Evolutionary conservation across 2,113 vertebrate genomes (phyloP), one percentile per base, ranked within the genome.

Genomic region (Thryonomys swinderianus): DNA sequence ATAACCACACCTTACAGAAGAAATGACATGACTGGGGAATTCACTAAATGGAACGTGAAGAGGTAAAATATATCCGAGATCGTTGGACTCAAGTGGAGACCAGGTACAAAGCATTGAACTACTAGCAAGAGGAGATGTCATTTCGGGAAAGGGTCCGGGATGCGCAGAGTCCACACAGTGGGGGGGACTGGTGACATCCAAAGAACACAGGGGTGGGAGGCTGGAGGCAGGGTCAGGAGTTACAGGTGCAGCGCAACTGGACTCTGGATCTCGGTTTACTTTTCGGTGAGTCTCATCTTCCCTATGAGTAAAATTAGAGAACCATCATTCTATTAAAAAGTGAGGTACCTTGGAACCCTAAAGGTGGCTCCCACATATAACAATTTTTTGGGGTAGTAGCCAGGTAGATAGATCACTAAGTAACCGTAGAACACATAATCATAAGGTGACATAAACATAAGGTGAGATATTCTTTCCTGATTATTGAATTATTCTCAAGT

Each of bases 81-180:
- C 10, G 20, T 6, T 37, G 34, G 27, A 17, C 51, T 51, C 42
- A 83, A 67, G 32, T 16, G 51, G 61, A 55, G 34, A 25, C 23
- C 5, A 40, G 59, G 8, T 51, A 23, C 61, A 48, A 61, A 25
- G 76, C 42, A 23, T 25, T 27, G 48, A 32, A 13, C 21, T 5
- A 25, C 2, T 5, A 20, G 3, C 40, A 40, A 82, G 17, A 57
- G 20, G 1, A 42, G 51, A 23, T 1, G 2, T 53, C 7, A 3
- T 3, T 37, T 53, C 37, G 17, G 76, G 45, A 30, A 57, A 67
- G 45, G 18, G 14, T 20, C 55, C 20, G 4, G 42, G 17, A 21
- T 5, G 27, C 32, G 32, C 57, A 45, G 45, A 74, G 78, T 37
- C 16, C 34, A 73, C 55, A 16, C 32, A 1, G 0, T 51, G 80